phyloP scores from a whole-genome alignment of 1,140 invertebrate species.

The Diprion similis region DNA sequence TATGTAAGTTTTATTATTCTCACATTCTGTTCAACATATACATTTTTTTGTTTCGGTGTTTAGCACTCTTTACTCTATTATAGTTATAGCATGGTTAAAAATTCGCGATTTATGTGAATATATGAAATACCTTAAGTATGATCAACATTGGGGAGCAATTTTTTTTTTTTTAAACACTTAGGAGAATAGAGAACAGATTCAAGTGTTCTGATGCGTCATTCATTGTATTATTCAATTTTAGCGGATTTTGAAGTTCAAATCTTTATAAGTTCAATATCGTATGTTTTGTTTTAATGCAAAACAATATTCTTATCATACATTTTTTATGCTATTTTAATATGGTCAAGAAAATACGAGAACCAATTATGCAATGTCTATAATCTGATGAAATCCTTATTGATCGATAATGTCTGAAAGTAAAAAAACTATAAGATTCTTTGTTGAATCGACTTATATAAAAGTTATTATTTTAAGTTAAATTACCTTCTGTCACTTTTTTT shows the following conservation, averaged over 20 bases:
- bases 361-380: neutral
- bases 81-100: neutral
- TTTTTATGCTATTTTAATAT: neutral
- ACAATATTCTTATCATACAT: neutral
- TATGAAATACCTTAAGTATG: neutral
- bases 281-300: no score
- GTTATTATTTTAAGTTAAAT: neutral
- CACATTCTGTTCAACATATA: no score
- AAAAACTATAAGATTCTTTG: neutral
- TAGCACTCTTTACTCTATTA: slow-evolving; percentile 4
- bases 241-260: neutral
- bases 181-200: neutral
- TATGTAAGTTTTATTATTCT: no score
- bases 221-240: neutral
- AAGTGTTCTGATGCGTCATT: neutral
- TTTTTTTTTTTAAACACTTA: no score
- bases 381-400: neutral
- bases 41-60: neutral
- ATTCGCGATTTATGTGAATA: neutral
- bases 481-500: neutral
- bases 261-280: no score
- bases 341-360: neutral
- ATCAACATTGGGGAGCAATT: neutral
- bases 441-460: no score
- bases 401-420: neutral